Conservation (phyloP, 2,113 vertebrate species). For the Grus americana region DNA sequence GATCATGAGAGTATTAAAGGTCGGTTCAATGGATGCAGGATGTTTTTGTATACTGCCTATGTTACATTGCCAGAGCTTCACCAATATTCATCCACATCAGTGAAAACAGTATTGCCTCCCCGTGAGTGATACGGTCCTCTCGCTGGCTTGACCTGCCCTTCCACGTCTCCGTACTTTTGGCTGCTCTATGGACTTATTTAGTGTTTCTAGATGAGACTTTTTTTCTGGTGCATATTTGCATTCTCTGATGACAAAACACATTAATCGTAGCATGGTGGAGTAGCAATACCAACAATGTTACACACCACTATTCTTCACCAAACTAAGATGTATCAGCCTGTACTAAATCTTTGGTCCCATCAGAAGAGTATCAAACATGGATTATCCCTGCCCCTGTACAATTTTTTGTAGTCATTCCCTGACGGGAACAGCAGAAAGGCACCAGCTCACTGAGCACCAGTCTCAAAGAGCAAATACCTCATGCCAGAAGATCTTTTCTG, state of each 20-base stretch:
- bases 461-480: not conserved
- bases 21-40: not conserved
- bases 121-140: fast-evolving
- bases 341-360: not conserved
- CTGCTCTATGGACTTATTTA: not conserved
- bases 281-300: not conserved
- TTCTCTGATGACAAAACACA: not conserved
- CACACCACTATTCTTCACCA: not conserved
- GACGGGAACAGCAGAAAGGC: not conserved
- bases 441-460: not conserved
- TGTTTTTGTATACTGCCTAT: not conserved
- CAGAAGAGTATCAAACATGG: not conserved
- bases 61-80: not conserved
- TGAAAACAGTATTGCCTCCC: not conserved
- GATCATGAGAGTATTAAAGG: not conserved
- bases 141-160: not conserved
- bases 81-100: not conserved
- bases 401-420: not conserved
- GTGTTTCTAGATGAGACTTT: not conserved
- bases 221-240: not conserved
- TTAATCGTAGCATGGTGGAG: not conserved
- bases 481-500: not conserved
- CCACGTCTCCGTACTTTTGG: not conserved
- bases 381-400: not conserved
- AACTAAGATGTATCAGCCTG: not conserved